phyloP scores from a whole-genome alignment of 2,888 invertebrate genomes.

The Eulithis testata region DNA sequence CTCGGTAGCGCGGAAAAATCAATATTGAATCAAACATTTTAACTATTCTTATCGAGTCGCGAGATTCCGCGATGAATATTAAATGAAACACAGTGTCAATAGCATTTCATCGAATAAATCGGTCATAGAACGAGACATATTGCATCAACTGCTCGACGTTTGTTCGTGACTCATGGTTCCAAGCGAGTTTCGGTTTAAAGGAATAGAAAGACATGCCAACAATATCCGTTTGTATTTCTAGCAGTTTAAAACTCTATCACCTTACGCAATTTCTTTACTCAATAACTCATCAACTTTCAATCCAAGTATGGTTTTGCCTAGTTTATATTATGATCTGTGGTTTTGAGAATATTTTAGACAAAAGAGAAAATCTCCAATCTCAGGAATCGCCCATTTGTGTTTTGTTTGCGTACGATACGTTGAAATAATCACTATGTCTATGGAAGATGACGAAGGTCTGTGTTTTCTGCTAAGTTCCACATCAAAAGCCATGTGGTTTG shows the following conservation, averaged over 20 bases:
- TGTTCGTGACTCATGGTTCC: slow-evolving; percentile 37
- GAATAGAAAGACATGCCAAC: slow-evolving; percentile 41
- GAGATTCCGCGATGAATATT: slow-evolving; percentile 39
- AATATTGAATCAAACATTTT: neutral
- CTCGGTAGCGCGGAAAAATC: slow-evolving; percentile 3
- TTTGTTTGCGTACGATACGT: no score
- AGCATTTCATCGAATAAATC: slow-evolving; percentile 37
- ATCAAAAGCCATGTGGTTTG: slow-evolving; percentile 12
- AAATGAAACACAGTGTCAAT: slow-evolving; percentile 37
- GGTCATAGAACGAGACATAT: slow-evolving; percentile 28
- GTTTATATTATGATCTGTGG: no score
- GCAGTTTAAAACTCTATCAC: slow-evolving; percentile 5
- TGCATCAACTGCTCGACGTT: slow-evolving; percentile 13
- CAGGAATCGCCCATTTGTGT: neutral
- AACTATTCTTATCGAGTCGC: slow-evolving; percentile 37
- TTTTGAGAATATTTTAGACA: no score
- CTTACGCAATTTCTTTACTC: slow-evolving; percentile 17
- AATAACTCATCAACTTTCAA: neutral
- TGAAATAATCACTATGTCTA: no score
- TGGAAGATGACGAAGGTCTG: neutral
- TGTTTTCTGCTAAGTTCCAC: slow-evolving; percentile 9
- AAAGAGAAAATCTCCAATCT: neutral
- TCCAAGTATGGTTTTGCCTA: no score
- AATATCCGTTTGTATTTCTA: slow-evolving; percentile 17
- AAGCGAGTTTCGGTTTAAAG: slow-evolving; percentile 29